A percentile compares a stretch with the other conserved stretches of the same genome.
These are phyloP conservation scores for Brachionus sp. DNA, from an alignment of 1,140 invertebrate species.

Conservation along the genomic window DNA sequence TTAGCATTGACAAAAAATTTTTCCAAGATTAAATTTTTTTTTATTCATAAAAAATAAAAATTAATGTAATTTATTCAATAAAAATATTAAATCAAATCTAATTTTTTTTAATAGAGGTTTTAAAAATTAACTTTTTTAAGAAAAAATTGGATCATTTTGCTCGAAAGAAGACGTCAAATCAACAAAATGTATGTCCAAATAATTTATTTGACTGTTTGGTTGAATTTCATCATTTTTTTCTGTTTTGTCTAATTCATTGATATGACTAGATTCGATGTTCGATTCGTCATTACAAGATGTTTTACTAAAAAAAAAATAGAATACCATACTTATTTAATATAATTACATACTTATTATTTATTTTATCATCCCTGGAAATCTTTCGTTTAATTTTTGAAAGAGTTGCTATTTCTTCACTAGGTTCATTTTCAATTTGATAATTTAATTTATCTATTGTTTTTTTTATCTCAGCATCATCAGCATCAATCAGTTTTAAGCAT, in stretches of 20 bases:
- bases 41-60: too few species aligned
- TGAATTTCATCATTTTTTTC: background rate
- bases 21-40: too few species aligned
- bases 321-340: background rate
- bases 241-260: background rate
- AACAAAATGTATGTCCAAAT: background rate
- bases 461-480: slow-evolving; percentile 17
- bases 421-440: background rate
- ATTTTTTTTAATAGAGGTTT: background rate
- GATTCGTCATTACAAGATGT: background rate
- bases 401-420: background rate
- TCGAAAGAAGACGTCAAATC: background rate
- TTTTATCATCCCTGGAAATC: background rate
- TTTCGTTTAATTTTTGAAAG: background rate
- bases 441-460: slow-evolving; percentile 33
- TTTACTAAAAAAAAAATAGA: background rate
- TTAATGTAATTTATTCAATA: background rate
- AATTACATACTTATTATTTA: background rate
- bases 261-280: background rate
- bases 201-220: background rate
- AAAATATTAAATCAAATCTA: background rate
- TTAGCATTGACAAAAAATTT: too few species aligned
- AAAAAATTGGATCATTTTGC: background rate
- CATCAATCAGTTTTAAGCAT: background rate
- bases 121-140: slow-evolving; percentile 3